Conservation (phyloP, 2,888 invertebrate species). For the Tetheella fluctuosa region DNA sequence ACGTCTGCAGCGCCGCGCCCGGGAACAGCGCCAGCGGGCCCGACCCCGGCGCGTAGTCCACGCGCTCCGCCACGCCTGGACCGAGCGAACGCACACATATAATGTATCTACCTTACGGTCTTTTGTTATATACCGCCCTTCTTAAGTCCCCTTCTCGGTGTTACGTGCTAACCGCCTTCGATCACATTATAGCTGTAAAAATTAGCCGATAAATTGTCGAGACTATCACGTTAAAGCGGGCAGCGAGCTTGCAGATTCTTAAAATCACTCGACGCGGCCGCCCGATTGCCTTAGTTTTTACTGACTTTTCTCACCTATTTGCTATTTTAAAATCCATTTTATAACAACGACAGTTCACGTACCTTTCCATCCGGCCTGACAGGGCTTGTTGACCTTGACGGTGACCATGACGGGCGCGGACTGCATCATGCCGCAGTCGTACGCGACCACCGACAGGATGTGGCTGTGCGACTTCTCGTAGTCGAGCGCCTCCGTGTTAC, state of each 20-base stretch:
- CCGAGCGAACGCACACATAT: neutral
- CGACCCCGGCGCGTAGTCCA: conserved; percentile 93
- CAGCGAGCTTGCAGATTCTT: too few relatives aligned
- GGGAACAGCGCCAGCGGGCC: conserved; percentile 93
- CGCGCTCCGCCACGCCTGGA: conserved; percentile 90
- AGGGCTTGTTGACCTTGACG: conserved; percentile 94
- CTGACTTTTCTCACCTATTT: too few relatives aligned
- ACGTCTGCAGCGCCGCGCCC: conserved; percentile 94
- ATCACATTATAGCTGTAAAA: too few relatives aligned
- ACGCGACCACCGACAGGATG: conserved; percentile 97
- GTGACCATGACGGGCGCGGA: conserved; percentile 98
- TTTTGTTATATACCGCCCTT: too few relatives aligned
- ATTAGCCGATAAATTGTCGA: too few relatives aligned
- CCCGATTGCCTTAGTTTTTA: too few relatives aligned
- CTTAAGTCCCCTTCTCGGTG: too few relatives aligned
- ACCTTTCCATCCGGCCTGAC: conserved; percentile 91
- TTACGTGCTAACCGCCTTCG: too few relatives aligned
- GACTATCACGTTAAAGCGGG: too few relatives aligned
- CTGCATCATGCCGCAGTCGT: conserved; percentile 98
- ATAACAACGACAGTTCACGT: too few relatives aligned
- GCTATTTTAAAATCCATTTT: too few relatives aligned
- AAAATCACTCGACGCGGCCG: too few relatives aligned
- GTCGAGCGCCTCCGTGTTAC: conserved; percentile 96
- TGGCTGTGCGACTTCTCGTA: conserved; percentile 97
- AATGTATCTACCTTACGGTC: neutral